Conservation (phyloP, 2,888 invertebrate species). For the Heteropelma amictum region DNA sequence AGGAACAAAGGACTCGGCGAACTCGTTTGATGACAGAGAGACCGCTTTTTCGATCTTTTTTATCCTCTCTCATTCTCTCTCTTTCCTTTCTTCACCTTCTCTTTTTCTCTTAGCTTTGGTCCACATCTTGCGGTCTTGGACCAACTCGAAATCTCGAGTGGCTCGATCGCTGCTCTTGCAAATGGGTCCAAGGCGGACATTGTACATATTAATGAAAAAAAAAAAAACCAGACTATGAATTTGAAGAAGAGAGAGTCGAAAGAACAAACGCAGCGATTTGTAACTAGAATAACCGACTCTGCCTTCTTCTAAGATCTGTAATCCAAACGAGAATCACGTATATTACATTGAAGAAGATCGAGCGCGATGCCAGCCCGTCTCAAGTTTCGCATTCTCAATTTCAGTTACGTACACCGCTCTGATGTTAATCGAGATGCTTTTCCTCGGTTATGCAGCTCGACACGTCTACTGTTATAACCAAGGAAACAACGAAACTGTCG, state of each 20-base stretch:
- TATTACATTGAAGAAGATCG: slow-evolving; percentile 2
- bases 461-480: slow-evolving; percentile 80
- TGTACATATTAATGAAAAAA: background rate
- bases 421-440: slow-evolving; percentile 85
- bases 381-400: slow-evolving; percentile 69
- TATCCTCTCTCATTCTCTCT: background rate
- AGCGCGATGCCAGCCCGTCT: slow-evolving; percentile 48
- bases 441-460: slow-evolving; percentile 83
- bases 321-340: slow-evolving; percentile 11
- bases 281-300: background rate
- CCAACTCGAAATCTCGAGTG: slow-evolving; percentile 6
- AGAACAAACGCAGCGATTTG: slow-evolving; percentile 4
- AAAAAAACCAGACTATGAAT: background rate
- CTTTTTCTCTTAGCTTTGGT: background rate
- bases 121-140: slow-evolving; percentile 20
- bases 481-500: slow-evolving; percentile 13
- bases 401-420: slow-evolving; percentile 85
- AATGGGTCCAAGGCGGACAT: slow-evolving; percentile 14
- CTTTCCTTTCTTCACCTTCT: background rate
- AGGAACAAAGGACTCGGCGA: slow-evolving; percentile 52
- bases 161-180: slow-evolving; percentile 41
- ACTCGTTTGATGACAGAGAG: slow-evolving; percentile 56
- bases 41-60: slow-evolving; percentile 1
- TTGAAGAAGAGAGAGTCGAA: background rate
- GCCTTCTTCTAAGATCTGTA: background rate